Evolutionary conservation across 2,113 vertebrate species (phyloP).

Genomic region (Nibea coibor): DNA sequence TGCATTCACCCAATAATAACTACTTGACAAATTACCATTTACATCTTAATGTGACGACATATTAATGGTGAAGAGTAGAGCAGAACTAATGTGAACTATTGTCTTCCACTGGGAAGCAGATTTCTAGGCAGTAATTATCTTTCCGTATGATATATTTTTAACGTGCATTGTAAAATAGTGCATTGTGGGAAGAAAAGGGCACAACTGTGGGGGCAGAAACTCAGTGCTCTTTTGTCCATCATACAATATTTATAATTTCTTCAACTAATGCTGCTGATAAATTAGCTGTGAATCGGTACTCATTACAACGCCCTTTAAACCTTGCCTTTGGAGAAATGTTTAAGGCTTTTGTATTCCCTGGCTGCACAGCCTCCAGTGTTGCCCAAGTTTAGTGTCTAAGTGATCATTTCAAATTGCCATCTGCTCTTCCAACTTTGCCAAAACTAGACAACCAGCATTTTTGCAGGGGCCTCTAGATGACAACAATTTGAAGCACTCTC

Average conservation of each 20-base stretch:
- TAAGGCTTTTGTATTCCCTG: conserved; percentile 8
- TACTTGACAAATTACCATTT: conserved; percentile 46
- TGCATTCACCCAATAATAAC: conserved; percentile 56
- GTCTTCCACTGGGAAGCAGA: not conserved
- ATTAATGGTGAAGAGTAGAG: conserved; percentile 18
- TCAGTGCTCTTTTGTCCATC: not conserved
- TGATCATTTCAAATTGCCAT: conserved; percentile 22
- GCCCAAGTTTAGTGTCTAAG: conserved; percentile 10
- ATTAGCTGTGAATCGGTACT: not conserved
- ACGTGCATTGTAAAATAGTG: not conserved
- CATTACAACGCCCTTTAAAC: conserved; percentile 14
- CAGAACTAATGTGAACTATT: conserved; percentile 20
- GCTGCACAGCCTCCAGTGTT: not conserved
- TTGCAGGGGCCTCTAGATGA: conserved; percentile 10
- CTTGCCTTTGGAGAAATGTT: not conserved
- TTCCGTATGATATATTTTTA: conserved; percentile 19
- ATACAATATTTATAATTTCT: not conserved
- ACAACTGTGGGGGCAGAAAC: not conserved
- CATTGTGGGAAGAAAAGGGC: not conserved
- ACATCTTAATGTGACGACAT: conserved; percentile 16
- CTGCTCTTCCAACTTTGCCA: conserved; percentile 27
- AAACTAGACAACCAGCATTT: conserved; percentile 6
- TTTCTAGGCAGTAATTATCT: conserved; percentile 22
- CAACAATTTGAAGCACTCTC: not conserved
- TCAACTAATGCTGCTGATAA: not conserved